Conservation (phyloP, 2,888 invertebrate genomes). For the Andrena hattorfiana region DNA sequence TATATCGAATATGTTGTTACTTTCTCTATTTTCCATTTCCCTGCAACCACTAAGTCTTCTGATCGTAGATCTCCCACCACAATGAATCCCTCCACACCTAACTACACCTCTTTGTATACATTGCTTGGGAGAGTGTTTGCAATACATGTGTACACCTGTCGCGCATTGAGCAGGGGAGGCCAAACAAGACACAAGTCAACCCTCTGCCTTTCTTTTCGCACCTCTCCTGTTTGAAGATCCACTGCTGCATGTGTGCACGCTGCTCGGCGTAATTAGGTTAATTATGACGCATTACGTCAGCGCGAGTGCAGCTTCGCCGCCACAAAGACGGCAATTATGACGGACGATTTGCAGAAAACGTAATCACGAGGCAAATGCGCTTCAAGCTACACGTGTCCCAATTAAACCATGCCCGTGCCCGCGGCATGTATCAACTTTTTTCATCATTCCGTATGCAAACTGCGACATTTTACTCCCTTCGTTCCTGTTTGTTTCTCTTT, state of each 20-base stretch:
- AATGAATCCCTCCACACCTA: no score
- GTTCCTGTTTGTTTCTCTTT: no score
- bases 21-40: no score
- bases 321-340: constrained; percentile 56
- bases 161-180: background rate
- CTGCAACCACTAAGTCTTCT: no score
- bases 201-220: background rate
- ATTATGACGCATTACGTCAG: constrained; percentile 67
- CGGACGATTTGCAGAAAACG: constrained; percentile 43
- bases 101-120: no score
- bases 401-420: constrained; percentile 11
- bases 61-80: no score
- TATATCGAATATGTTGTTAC: no score
- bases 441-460: background rate
- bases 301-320: constrained; percentile 13
- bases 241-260: constrained; percentile 6
- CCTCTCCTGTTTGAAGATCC: background rate
- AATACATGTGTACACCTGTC: background rate
- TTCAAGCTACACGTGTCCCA: constrained; percentile 24
- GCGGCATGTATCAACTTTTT: constrained; percentile 27
- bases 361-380: background rate
- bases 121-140: constrained; percentile 2
- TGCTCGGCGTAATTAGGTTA: constrained; percentile 74
- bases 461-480: background rate
- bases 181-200: background rate